Evolutionary conservation across 37 sponge, comb jelly and placozoan species (phyloP).

Genomic region (Halichondria panicea): DNA sequence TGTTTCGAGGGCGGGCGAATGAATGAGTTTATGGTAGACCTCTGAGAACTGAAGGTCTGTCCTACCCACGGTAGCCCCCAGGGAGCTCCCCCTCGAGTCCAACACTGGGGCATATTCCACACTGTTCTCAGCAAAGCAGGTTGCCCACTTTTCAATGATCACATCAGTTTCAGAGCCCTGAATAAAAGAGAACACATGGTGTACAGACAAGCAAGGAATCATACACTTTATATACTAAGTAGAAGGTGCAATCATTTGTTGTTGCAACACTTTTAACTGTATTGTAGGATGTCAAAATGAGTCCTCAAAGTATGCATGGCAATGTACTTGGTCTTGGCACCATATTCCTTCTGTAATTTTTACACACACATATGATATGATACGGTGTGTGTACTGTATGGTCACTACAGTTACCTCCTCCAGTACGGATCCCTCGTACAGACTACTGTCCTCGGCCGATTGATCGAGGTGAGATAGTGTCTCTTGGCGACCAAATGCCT

Average conservation of each 20-base stretch:
- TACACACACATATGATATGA: background rate
- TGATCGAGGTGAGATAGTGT: background rate
- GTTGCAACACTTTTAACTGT: no score
- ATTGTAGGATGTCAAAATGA: no score
- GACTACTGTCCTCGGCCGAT: slow-evolving; percentile 7
- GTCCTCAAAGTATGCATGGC: no score
- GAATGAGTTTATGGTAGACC: slow-evolving; percentile 84
- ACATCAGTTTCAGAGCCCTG: slow-evolving; percentile 24
- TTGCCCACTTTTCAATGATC: slow-evolving; percentile 24
- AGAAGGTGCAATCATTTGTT: no score
- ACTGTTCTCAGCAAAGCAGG: slow-evolving; percentile 25
- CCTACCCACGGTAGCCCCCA: background rate
- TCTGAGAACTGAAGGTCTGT: slow-evolving; percentile 63
- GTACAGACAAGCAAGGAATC: no score
- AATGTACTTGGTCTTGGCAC: no score
- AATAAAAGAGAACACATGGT: background rate
- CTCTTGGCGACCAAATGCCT: slow-evolving; percentile 7
- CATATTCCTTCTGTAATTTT: slow-evolving; percentile 1
- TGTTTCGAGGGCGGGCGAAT: slow-evolving; percentile 79
- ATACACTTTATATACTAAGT: no score
- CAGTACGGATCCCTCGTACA: slow-evolving; percentile 6
- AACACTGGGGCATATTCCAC: slow-evolving; percentile 10
- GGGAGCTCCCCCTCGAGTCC: background rate
- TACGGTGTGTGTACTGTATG: background rate
- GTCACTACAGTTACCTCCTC: slow-evolving; percentile 7